Base-by-base conservation (phyloP, 2,888 invertebrate species). In the Ophion ventricosus region DNA sequence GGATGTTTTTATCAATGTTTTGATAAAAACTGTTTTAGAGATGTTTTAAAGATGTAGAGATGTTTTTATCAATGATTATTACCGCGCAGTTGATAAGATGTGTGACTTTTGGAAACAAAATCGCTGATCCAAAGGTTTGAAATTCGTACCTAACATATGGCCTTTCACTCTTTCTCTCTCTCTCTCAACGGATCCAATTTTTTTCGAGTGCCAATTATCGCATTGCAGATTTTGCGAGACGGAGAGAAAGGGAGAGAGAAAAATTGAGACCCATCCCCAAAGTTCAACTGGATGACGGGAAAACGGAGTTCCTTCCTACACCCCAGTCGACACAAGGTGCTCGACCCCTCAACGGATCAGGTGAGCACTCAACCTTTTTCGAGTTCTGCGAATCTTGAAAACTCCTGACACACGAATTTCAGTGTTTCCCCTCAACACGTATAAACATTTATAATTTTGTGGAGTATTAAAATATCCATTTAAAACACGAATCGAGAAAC, bases 191-290 rank as follows among this genome's bases (percentile, higher is more conserved):
- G n/a, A 87, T 88, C 84, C 87, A 89, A 88, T 89, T 88, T 89
- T 85, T 75, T 73, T 67, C 75, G 57, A 72, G 80, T 77, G 70
- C 75, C 77, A 85, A 85, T 86, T 83, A 74, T 79, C 64, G 72
- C 82, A 87, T 83, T 86, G 82, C 80, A 63, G 69, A 80, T 85
- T 83, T 78, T 74, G 80, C 88, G 88, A 90, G 89, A 43, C 43
- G 87, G 87, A 88, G 87, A 88, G 88, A 90, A 7, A 35, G 35
- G 8, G 8, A 8, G 35, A 7, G 35, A 35, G 2, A 35, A 7
- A 35, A 35, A 8, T 91, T 90, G 88, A 84, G 85, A 88, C 89
- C 88, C 86, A 80, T 64, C 83, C 72, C 77, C 54, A 26, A 56
- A 63, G 20, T 74, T 43, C 63, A 73, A 61, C 66, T 25, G 64